Evolutionary conservation across 2,113 vertebrate species (phyloP), one percentile per base, ranked within the genome.

Genomic region (Parotia lawesii): DNA sequence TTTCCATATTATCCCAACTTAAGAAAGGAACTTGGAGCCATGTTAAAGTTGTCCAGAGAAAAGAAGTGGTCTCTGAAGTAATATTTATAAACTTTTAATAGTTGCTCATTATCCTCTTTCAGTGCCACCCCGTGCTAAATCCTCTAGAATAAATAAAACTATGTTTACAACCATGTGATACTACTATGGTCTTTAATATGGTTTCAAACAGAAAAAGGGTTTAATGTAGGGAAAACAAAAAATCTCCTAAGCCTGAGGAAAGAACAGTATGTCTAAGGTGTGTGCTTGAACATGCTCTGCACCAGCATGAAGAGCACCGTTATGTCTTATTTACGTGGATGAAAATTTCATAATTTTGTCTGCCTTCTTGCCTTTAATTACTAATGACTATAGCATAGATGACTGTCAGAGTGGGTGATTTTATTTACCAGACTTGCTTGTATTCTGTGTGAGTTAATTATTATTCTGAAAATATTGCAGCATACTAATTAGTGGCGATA

Each of bases 61-160:
- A 73, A 73, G 15, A 25, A 40, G 60, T 23, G 21, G 7, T 62
- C 29, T 24, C 6, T 58, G 20, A 77, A 29, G 7, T 31, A 66
- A 38, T 54, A 45, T 48, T n/a, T 9, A n/a, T 27, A 38, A 33
- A n/a, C 15, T 67, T 45, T 15, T 22, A n/a, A 8, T 17, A 29
- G 4, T 40, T 81, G 13, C 7, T 62, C 3, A 10, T 35, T 3
- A 38, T n/a, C 1, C 0, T 29, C 4, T 35, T 65, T 53, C 21
- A 61, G 20, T 58, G n/a, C 37, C 24, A 88, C 8, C 1, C 2
- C 28, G 5, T 40, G 5, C 9, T 45, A 56, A 10, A 18, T 58
- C 6, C 18, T 56, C 71, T 65, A 48, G 19, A 81, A 65, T 45
- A 73, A 25, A 48, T 65, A 10, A 42, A 28, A 50, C 62, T 62